Evolutionary conservation across 2,888 invertebrate species (phyloP).

Genomic region (Drosophila demipolita): DNA sequence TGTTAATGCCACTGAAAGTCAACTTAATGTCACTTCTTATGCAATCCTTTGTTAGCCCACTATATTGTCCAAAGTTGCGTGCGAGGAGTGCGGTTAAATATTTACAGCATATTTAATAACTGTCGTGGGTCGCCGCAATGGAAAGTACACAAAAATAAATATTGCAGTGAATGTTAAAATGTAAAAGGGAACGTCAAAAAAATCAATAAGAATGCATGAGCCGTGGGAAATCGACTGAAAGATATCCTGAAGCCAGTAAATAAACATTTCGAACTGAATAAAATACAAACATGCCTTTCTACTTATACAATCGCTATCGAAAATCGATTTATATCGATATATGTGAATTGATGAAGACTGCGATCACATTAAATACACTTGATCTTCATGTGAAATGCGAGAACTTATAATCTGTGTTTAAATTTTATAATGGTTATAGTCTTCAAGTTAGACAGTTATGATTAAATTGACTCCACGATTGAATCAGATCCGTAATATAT

Average conservation of each 20-base stretch:
- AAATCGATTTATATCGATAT: background rate
- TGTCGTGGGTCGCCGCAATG: slow-evolving; percentile 12
- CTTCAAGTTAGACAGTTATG: background rate
- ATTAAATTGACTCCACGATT: background rate
- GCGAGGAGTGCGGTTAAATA: slow-evolving; percentile 38
- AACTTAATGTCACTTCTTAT: background rate
- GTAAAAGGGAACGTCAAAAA: background rate
- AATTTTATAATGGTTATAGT: no score
- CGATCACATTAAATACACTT: background rate
- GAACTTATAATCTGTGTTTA: background rate
- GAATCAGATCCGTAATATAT: background rate
- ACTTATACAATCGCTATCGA: background rate
- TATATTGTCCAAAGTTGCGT: background rate
- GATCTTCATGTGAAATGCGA: background rate
- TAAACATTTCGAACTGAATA: background rate
- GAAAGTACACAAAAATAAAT: background rate
- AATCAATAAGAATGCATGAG: background rate
- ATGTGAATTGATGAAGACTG: background rate
- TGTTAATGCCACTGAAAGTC: background rate
- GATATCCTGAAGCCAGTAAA: background rate
- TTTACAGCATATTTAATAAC: slow-evolving; percentile 35
- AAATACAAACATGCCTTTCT: no score
- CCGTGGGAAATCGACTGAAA: background rate
- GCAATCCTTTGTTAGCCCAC: background rate
- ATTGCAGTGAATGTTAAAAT: background rate